Base-by-base conservation (phyloP, 30 jellyfish, hydroid and myxozoan species). In the Hydra vulgaris region DNA sequence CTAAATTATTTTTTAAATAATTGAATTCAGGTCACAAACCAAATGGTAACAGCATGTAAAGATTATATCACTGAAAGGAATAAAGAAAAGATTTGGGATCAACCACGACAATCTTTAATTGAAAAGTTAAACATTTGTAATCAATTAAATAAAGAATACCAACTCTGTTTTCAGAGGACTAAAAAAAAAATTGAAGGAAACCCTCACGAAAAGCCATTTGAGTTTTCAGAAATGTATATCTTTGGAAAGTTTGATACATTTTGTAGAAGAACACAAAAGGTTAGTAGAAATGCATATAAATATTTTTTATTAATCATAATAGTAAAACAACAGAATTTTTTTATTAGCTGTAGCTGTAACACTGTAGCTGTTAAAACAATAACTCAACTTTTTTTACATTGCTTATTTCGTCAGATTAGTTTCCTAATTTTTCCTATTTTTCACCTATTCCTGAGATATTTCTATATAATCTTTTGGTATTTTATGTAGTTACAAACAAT, bases 211-310 rank as follows among this genome's bases (percentile, higher is more conserved):
- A 92, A 87, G 70, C 98, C 96, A 16, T 92, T 92, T 78, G 98
- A 92, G 69, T 92, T 92, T 81, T 92, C 98, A 55, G 98, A 92
- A 68, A 92, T 92, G 98, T 92, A 92, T 85, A 92, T 92, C 56
- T 92, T 92, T 87, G 98, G 98, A 55, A 92, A 92, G 74, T 92
- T 92, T 75, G 95, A 86, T 70, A 92, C 98, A 21, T 92, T 92
- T 75, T 87, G 98, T 83, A 78, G 94, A 53, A 71, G 98, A 54
- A 88, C 88, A 15, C 79, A 84, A 55, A 92, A 87, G 96, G 98
- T 89, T 69, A 40, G 61, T 40, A 40, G 12, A 12, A 40, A 40
- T 52, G 1, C 23, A 69, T 1, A 12, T 40, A 12, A 40, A 40
- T n/a, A n/a, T n/a, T n/a, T n/a, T n/a, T n/a, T n/a, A n/a, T n/a